These are phyloP conservation scores for Melanotaenia maccullochi DNA, from an alignment of 2,797 vertebrate genomes.

Conservation along the genomic window DNA sequence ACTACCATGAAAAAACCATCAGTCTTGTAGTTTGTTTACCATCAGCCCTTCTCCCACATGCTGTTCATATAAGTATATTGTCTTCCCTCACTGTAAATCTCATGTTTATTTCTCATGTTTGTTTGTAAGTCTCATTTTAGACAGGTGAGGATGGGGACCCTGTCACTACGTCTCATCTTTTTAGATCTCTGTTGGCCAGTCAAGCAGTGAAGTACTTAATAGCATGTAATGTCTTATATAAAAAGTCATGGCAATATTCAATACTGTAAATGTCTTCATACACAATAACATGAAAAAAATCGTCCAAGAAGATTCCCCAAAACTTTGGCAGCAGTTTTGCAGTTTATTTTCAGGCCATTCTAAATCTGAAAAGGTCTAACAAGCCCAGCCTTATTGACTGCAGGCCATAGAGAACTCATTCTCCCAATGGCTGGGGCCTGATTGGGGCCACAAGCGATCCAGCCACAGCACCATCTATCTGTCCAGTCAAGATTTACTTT, in stretches of 20 bases:
- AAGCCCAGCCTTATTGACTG: neutral
- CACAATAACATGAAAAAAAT: neutral
- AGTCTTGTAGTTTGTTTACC: neutral
- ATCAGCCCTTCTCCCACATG: neutral
- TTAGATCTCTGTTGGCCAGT: neutral
- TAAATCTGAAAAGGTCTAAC: neutral
- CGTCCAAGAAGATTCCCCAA: neutral
- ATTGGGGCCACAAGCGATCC: slow-evolving; percentile 14
- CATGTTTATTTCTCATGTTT: neutral
- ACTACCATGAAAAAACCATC: neutral
- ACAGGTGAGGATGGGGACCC: neutral
- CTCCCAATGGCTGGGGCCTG: neutral
- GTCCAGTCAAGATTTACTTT: neutral
- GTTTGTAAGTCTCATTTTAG: neutral
- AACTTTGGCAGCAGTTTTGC: neutral
- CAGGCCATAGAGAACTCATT: neutral
- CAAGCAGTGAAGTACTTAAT: neutral
- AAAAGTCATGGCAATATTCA: neutral
- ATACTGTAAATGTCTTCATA: neutral
- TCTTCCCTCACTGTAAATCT: neutral
- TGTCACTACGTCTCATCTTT: neutral
- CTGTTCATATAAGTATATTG: neutral
- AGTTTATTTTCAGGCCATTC: neutral
- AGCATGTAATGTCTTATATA: neutral
- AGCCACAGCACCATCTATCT: neutral